Evolutionary conservation across 2,113 vertebrate species (phyloP), one percentile per base, ranked within the genome.

Genomic region (Malurus melanocephalus): DNA sequence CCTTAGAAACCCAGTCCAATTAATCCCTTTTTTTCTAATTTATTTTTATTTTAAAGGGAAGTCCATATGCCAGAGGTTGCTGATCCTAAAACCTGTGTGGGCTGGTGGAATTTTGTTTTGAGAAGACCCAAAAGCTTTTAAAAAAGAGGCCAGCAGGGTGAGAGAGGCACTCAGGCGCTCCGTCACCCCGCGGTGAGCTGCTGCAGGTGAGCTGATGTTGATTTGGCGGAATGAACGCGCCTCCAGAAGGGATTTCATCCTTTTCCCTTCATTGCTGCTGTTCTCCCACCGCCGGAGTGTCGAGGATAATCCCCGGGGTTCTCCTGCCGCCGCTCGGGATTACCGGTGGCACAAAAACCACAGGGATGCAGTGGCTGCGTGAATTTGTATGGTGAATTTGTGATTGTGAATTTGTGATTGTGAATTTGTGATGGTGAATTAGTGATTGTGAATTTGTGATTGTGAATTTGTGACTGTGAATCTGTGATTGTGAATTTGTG

Each of bases 211-310:
- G 28, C 53, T 15, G n/a, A 21, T 27, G 89, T 5, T 87, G 85
- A 80, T 91, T 80, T 14, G 87, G 56, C 11, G 23, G 73, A 78
- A 92, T 53, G 20, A 64, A 57, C 2, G 42, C 33, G 76, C 72
- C 72, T 77, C 48, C 32, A 64, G 84, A 64, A 60, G 32, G 56
- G 65, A 82, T 30, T 46, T 92, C 93, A 93, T 95, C 89, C 85
- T 3, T 87, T 79, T 53, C 23, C 1, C 73, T 38, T 35, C 21
- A 42, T 69, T 12, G 2, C 14, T 5, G 51, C 52, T 30, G 20
- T 48, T 48, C 12, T 11, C 46, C 11, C 46, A 23, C 10, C 10
- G 11, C 19, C 69, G 4, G 40, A 64, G 40, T 81, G 23, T 81
- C 55, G 45, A 51, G 38, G 75, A 27, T 89, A 93, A 93, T 92